Evolutionary conservation across 2,113 vertebrate genomes (phyloP), one percentile per base, ranked within the genome.

Genomic region (Hydrochoerus hydrochaeris): DNA sequence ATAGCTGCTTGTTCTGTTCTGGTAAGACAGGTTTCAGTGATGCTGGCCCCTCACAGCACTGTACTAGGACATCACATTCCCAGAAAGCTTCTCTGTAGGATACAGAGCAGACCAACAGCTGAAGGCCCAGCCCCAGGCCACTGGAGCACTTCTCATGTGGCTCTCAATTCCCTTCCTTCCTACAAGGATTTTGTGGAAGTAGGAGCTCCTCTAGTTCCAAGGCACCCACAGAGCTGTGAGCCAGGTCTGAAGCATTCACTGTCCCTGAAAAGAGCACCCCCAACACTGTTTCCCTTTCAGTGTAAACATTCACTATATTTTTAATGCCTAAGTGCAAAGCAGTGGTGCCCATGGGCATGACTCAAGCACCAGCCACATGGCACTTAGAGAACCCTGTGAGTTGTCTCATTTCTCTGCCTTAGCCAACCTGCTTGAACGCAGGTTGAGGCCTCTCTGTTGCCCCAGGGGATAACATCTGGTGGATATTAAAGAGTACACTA

Each of bases 251-350:
- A 77, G 49, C 49, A 85, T 84, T 75, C 60, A 85, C 35, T 44
- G n/a, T 32, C 20, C 58, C 52, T 90, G 63, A 35, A 75, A 62
- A 95, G 35, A 67, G n/a, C 12, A 13, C 11, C 9, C 3, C 41
- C 20, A 52, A 26, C 73, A 2, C 22, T 9, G 22, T 75, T 91
- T 95, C 11, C 46, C 26, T 82, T 93, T 90, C 24, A 35, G 54
- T 35, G 62, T 73, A 54, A 94, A 71, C 30, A 19, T 49, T 58
- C 41, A 32, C 16, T 44, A 52, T 77, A 2, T 73, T 95, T 90
- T 87, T 62, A 75, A 89, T 71, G 91, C 58, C 46, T 38, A 95
- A 44, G 4, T 71, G 32, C 75, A 82, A 90, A 83, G 54, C 63
- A 67, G 44, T 28, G 0, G 1, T 14, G 22, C 44, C 60, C 19